Conservation (phyloP, 2,888 invertebrate species). For the Microplitis manilae region DNA sequence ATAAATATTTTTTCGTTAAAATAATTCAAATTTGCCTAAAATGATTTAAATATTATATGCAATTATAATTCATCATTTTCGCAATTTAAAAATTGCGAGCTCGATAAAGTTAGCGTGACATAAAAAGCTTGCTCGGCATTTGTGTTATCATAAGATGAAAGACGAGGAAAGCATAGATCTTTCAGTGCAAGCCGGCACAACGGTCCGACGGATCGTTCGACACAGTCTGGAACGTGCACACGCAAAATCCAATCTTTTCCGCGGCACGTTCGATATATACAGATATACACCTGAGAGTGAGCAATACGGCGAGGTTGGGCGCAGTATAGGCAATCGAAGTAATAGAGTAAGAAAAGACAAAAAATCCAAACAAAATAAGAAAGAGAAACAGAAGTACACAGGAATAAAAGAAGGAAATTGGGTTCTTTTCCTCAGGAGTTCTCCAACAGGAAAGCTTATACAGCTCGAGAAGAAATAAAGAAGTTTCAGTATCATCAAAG, state of each 20-base stretch:
- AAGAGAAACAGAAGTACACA: slow-evolving; percentile 20
- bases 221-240: slow-evolving; percentile 26
- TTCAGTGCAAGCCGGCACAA: slow-evolving; percentile 16
- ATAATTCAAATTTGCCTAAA: too few relatives aligned
- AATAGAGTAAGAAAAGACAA: slow-evolving; percentile 15
- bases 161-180: not conserved
- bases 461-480: slow-evolving; percentile 56
- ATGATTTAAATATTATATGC: not conserved
- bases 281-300: slow-evolving; percentile 17
- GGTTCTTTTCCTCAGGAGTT: slow-evolving; percentile 43
- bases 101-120: slow-evolving; percentile 31
- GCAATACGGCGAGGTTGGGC: not conserved
- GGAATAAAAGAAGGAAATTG: slow-evolving; percentile 47
- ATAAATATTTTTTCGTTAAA: too few relatives aligned
- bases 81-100: slow-evolving; percentile 3
- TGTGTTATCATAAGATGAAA: slow-evolving; percentile 18
- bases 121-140: slow-evolving; percentile 18
- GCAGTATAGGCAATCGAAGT: slow-evolving; percentile 14
- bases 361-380: slow-evolving; percentile 13
- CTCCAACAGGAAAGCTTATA: slow-evolving; percentile 50
- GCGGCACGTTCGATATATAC: slow-evolving; percentile 37
- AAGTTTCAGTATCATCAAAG: slow-evolving; percentile 63
- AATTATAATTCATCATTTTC: not conserved
- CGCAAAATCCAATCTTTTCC: slow-evolving; percentile 40
- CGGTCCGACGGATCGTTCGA: slow-evolving; percentile 37